A percentile compares a stretch with the other conserved stretches of the same genome.
Evolutionary conservation across 2,113 vertebrate species (phyloP).

Genomic region (Megaptera novaeangliae): DNA sequence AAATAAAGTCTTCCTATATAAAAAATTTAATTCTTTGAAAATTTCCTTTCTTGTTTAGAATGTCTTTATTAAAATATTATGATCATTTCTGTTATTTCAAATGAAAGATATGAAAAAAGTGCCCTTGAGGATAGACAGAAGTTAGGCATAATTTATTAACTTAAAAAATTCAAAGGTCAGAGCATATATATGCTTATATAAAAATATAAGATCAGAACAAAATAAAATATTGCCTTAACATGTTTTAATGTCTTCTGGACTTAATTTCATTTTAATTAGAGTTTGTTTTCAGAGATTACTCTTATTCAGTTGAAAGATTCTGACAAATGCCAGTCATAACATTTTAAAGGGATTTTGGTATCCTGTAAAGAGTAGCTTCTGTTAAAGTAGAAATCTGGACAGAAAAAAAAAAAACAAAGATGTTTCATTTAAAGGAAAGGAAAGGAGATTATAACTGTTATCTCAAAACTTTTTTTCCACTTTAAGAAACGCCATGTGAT

Average conservation of each 20-base stretch:
- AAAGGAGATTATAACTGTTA: background rate
- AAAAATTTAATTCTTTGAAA: background rate
- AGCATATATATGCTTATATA: too few relatives aligned
- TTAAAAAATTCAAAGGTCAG: background rate
- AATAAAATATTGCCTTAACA: background rate
- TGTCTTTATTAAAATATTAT: background rate
- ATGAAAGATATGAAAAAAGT: background rate
- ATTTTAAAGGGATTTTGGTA: background rate
- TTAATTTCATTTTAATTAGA: conserved; percentile 17
- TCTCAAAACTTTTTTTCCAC: background rate
- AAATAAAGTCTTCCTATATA: background rate
- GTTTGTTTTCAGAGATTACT: background rate
- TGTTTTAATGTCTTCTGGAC: background rate
- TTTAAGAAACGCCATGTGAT: background rate
- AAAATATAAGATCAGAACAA: background rate
- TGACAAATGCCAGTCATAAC: background rate
- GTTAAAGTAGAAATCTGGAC: background rate
- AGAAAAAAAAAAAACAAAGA: background rate
- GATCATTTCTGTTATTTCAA: background rate
- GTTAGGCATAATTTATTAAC: background rate
- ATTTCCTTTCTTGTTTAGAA: background rate
- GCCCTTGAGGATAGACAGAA: background rate
- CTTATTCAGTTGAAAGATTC: background rate
- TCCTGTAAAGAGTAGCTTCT: background rate
- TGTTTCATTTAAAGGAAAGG: background rate